These are phyloP conservation scores for Acronicta aceris DNA, from an alignment of 2,888 invertebrate genomes.

Conservation along the genomic window DNA sequence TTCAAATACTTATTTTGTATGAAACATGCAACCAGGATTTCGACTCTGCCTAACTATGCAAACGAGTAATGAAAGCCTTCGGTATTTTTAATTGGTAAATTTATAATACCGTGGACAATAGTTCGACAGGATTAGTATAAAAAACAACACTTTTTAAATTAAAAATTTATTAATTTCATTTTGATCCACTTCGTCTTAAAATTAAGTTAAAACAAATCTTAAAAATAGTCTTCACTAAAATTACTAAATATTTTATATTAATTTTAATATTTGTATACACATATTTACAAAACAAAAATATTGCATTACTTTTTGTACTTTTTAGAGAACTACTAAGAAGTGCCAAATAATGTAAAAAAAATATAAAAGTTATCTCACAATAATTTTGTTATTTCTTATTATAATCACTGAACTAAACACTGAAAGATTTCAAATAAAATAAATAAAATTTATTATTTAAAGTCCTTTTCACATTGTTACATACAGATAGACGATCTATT, in stretches of 20 bases:
- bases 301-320: slow-evolving; percentile 72
- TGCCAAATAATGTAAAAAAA: slow-evolving; percentile 34
- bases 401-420: slow-evolving; percentile 30
- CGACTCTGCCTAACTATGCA: too few relatives aligned
- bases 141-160: slow-evolving; percentile 58
- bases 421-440: slow-evolving; percentile 49
- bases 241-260: slow-evolving; percentile 68
- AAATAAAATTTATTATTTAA: slow-evolving; percentile 50
- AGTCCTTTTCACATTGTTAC: slow-evolving; percentile 14
- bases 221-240: slow-evolving; percentile 50
- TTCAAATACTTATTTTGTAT: too few relatives aligned
- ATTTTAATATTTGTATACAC: slow-evolving; percentile 83
- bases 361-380: slow-evolving; percentile 56
- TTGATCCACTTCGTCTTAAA: slow-evolving; percentile 71
- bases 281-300: slow-evolving; percentile 85
- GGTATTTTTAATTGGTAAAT: too few relatives aligned
- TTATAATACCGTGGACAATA: too few relatives aligned
- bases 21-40: too few relatives aligned
- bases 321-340: slow-evolving; percentile 49
- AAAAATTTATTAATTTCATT: slow-evolving; percentile 75
- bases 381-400: slow-evolving; percentile 21
- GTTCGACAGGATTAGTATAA: not conserved
- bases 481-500: not conserved
- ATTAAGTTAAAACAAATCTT: slow-evolving; percentile 68
- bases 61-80: too few relatives aligned